Evolutionary conservation across 2,888 invertebrate genomes (phyloP), one percentile per base, ranked within the genome.

Genomic region (Gibbula magus): DNA sequence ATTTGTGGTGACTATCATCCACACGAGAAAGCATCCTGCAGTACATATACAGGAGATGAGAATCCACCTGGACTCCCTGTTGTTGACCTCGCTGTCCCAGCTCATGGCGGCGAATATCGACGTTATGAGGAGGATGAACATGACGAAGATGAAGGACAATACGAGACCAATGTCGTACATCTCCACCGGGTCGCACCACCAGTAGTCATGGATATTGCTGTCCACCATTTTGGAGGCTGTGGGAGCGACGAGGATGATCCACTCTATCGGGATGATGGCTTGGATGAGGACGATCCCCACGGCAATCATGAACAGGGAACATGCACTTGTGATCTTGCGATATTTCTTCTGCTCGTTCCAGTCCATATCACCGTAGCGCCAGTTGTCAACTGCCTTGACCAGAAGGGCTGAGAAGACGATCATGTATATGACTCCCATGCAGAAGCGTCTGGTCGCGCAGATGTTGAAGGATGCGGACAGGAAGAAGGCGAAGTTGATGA

Each of bases 401-500:
- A 94, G 88, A 84, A 94, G 89, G 18, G 93, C 92, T 7, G 93
- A 91, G 82, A 93, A 93, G 2, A 93, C 91, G 39, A 93, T 89
- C 51, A 92, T 89, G 85, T 94, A 94, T 4, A 93, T 92, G 2
- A 93, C 86, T 4, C 93, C 93, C 86, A 93, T 91, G 25, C 92
- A 86, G 83, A 93, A 93, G 45, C 93, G 82, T 20, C 94, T 88
- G 10, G 91, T 89, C 2, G 91, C 92, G 82, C 94, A 94, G 0
- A 92, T 91, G 4, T 88, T 90, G 20, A 88, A 89, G 0, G 90
- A 90, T 2, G 93, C 92, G n/a, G 90, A 90, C 22, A 92, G 79
- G 79, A 93, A 90, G 89, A 93, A 93, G 39, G 93, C 93, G 83
- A 93, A 93, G 86, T 93, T 93, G 79, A 93, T 88, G 45, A 89